phyloP scores from a whole-genome alignment of 2,888 invertebrate genomes.

The Alsophila aescularia region DNA sequence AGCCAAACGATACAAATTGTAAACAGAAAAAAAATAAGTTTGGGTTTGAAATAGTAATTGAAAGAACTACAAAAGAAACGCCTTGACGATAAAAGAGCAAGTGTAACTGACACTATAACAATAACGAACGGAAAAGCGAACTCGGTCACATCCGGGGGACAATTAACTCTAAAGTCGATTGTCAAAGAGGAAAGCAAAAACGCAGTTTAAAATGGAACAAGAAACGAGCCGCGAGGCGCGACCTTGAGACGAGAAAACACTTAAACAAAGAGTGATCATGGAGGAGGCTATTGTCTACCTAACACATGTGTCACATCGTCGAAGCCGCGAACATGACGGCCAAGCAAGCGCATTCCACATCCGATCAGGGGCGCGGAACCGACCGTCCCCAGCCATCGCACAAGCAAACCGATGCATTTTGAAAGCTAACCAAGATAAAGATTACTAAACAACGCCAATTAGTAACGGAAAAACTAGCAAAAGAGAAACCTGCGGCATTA shows the following conservation, averaged over 20 bases:
- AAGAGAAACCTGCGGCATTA: slow-evolving; percentile 73
- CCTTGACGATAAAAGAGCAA: slow-evolving; percentile 23
- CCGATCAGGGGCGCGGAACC: slow-evolving; percentile 56
- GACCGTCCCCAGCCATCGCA: slow-evolving; percentile 38
- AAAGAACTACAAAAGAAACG: slow-evolving; percentile 19
- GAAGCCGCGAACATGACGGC: slow-evolving; percentile 58
- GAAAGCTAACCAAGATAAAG: slow-evolving; percentile 46
- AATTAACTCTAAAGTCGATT: slow-evolving; percentile 29
- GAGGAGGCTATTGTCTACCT: slow-evolving; percentile 48
- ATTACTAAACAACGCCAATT: slow-evolving; percentile 25
- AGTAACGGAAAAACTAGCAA: slow-evolving; percentile 52
- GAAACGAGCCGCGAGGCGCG: slow-evolving; percentile 43
- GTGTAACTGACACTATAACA: slow-evolving; percentile 29
- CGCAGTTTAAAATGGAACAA: slow-evolving; percentile 44
- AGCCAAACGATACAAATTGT: neutral
- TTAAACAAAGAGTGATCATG: slow-evolving; percentile 63
- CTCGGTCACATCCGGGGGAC: slow-evolving; percentile 38
- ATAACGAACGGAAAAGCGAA: slow-evolving; percentile 27
- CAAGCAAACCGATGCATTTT: slow-evolving; percentile 43
- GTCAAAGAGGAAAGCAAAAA: slow-evolving; percentile 40
- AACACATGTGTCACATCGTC: slow-evolving; percentile 50
- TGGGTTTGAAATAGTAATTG: neutral
- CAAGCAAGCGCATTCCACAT: slow-evolving; percentile 75
- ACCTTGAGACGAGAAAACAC: slow-evolving; percentile 68
- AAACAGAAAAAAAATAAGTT: neutral